A percentile compares a stretch with the other conserved stretches of the same genome.
phyloP scores from a whole-genome alignment of 2,797 vertebrate species.

The Rhynchotus rufescens region DNA sequence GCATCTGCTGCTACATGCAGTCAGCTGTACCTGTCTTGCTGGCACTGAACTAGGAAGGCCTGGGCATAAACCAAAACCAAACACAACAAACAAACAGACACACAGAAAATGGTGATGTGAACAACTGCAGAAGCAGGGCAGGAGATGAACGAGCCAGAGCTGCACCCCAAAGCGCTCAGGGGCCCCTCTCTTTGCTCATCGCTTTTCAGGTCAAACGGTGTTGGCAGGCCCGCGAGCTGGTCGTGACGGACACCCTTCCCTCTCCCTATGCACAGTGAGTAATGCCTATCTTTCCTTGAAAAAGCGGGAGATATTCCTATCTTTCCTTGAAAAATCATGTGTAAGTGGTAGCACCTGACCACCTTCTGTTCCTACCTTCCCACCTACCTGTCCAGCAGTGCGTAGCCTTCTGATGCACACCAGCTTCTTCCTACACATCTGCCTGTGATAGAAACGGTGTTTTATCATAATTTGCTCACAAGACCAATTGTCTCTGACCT shows the following conservation, averaged over 20 bases:
- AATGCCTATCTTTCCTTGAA: neutral
- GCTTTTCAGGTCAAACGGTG: no score
- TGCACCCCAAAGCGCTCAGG: no score
- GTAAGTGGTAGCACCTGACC: neutral
- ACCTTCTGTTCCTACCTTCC: neutral
- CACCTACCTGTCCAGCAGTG: neutral
- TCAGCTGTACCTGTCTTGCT: neutral
- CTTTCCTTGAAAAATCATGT: neutral
- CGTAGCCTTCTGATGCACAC: neutral
- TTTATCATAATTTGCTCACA: neutral
- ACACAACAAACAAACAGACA: no score
- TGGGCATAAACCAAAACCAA: neutral
- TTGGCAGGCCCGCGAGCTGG: no score
- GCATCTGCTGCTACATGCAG: conserved; percentile 45
- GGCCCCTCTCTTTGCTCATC: no score
- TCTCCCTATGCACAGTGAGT: no score
- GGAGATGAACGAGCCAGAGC: no score
- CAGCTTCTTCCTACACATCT: neutral
- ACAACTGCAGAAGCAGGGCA: no score
- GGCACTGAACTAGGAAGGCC: neutral
- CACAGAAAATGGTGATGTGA: no score
- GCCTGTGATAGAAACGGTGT: neutral
- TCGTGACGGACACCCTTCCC: no score
- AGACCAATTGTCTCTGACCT: no score
- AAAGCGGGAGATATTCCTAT: neutral